Percentiles rank a stretch among this genome's conserved stretches.
These are phyloP conservation scores for Eristalis pertinax DNA, from an alignment of 2,888 invertebrate genomes.

Conservation along the genomic window DNA sequence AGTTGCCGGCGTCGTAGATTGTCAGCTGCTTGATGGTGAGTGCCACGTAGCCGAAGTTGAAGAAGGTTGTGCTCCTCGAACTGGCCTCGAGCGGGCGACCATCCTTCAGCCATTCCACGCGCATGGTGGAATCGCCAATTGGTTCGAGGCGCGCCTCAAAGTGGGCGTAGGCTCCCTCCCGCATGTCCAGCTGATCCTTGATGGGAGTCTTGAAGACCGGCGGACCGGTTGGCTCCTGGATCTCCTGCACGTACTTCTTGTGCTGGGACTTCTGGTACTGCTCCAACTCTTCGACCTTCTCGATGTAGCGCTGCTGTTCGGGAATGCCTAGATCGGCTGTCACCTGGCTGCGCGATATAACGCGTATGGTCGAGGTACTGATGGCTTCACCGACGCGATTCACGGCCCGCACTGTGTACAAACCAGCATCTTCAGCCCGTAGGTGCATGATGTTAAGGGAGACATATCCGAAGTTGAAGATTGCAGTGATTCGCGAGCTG, in stretches of 20 bases:
- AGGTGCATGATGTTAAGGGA: conserved; percentile 99
- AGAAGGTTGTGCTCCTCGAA: conserved; percentile 95
- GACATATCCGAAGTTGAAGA: conserved; percentile 99
- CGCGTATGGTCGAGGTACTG: conserved; percentile 89
- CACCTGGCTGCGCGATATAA: conserved; percentile 90
- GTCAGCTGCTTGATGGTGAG: conserved; percentile 95
- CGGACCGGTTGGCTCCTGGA: conserved; percentile 89
- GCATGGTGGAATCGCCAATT: conserved; percentile 93
- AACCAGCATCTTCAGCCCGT: conserved; percentile 98
- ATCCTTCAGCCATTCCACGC: conserved; percentile 96
- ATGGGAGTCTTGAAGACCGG: conserved; percentile 95
- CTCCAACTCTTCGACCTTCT: conserved; percentile 95
- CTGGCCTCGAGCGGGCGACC: conserved; percentile 95
- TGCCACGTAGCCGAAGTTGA: conserved; percentile 97
- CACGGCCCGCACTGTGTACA: conserved; percentile 94
- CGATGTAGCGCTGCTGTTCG: conserved; percentile 94
- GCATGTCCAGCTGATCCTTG: conserved; percentile 91
- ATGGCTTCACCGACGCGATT: conserved; percentile 95
- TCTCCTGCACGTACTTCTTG: conserved; percentile 90
- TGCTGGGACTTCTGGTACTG: conserved; percentile 91
- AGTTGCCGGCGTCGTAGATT: conserved; percentile 93
- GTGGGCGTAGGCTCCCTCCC: conserved; percentile 96
- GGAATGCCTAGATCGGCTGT: conserved; percentile 94
- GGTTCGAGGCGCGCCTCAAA: conserved; percentile 98
- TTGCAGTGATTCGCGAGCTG: conserved; percentile 97